Conservation (phyloP, 1,140 invertebrate species). For the Drosophila repleta region DNA sequence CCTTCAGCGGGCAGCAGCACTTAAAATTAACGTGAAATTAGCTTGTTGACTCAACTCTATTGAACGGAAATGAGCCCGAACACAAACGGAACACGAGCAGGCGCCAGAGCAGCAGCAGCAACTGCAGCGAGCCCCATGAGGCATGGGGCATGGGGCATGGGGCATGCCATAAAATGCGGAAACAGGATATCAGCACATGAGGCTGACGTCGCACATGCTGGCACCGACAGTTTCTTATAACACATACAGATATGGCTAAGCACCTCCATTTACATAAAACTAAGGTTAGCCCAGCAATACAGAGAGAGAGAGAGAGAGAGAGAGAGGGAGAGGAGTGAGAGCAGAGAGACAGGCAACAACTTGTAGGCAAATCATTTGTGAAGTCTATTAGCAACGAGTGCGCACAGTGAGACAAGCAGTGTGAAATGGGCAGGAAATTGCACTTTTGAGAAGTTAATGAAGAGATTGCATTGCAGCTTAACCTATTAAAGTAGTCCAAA, state of each 20-base stretch:
- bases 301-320: not conserved
- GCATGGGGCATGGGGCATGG: not conserved
- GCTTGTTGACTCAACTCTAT: constrained; percentile 53
- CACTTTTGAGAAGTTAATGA: no score
- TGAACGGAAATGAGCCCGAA: constrained; percentile 55
- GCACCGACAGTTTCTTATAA: constrained; percentile 14
- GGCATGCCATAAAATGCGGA: constrained; percentile 32
- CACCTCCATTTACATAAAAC: constrained; percentile 46
- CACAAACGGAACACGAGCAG: constrained; percentile 28
- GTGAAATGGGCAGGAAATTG: not conserved
- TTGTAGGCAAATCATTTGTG: constrained; percentile 68
- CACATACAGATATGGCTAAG: not conserved
- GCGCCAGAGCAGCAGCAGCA: constrained; percentile 14
- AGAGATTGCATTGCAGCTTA: no score
- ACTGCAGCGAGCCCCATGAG: not conserved
- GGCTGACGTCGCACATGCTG: constrained; percentile 15
- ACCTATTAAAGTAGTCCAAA: no score
- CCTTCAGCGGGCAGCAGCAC: constrained; percentile 30
- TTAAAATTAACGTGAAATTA: constrained; percentile 60
- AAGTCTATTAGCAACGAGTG: constrained; percentile 67
- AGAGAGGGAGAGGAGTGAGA: constrained; percentile 14
- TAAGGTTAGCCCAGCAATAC: constrained; percentile 4
- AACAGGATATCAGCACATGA: constrained; percentile 56
- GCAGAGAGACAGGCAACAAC: constrained; percentile 28
- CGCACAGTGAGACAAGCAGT: constrained; percentile 18